Evolutionary conservation across 2,888 invertebrate species (phyloP).

Genomic region (Drosophila hamatofila): DNA sequence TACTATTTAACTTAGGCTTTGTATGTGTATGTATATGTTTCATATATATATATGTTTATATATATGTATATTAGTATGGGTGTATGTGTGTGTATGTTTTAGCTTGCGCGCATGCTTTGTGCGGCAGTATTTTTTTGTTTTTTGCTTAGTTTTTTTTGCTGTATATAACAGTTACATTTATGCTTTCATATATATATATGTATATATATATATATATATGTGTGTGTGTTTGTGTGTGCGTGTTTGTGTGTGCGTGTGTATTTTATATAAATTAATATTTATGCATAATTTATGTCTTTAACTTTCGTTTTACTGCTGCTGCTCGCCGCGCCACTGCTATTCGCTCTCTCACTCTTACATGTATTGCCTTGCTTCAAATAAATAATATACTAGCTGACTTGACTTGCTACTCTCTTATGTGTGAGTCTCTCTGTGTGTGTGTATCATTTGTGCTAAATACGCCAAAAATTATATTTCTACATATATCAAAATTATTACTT

Average conservation of each 20-base stretch:
- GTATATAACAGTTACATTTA: constrained; percentile 62
- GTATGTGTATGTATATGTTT: constrained; percentile 23
- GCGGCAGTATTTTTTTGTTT: constrained; percentile 51
- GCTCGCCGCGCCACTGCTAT: constrained; percentile 44
- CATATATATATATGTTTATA: constrained; percentile 25
- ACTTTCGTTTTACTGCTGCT: constrained; percentile 61
- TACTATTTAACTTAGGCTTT: constrained; percentile 50
- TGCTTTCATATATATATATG: constrained; percentile 37
- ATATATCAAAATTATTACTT: constrained; percentile 23
- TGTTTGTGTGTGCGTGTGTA: constrained; percentile 29
- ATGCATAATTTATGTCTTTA: constrained; percentile 82
- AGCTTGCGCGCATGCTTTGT: constrained; percentile 66
- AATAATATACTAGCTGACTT: constrained; percentile 44
- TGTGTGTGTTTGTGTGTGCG: constrained; percentile 25
- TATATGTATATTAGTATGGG: constrained; percentile 50
- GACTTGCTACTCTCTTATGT: constrained; percentile 21
- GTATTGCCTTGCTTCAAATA: constrained; percentile 21
- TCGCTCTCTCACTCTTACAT: neutral
- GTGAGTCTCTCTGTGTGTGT: neutral
- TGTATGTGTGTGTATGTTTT: constrained; percentile 41
- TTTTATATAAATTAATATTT: constrained; percentile 77
- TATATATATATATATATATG: constrained; percentile 38
- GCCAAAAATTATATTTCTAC: constrained; percentile 34
- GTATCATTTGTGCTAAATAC: constrained; percentile 30
- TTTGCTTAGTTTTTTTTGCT: constrained; percentile 38